Percentiles rank a stretch among this genome's conserved stretches.
Conservation (phyloP, 2,888 invertebrate species). For the Cerastis leucographa region DNA sequence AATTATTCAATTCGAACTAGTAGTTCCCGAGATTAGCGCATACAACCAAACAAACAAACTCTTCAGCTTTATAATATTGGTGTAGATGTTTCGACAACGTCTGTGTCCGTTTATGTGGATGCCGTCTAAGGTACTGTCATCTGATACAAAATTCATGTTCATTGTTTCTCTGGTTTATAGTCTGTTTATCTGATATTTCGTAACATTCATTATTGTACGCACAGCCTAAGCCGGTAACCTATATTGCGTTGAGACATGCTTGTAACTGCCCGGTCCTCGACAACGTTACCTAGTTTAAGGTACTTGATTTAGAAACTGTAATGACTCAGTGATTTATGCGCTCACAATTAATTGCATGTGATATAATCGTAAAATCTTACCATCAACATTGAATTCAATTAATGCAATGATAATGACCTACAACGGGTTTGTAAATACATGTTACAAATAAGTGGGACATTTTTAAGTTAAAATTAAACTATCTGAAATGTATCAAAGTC, state of each 20-base stretch:
- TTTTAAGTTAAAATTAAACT: constrained; percentile 52
- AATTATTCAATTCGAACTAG: too few relatives aligned
- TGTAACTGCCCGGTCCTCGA: constrained; percentile 5
- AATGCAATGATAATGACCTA: constrained; percentile 63
- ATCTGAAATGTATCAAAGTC: constrained; percentile 68
- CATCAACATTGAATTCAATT: constrained; percentile 43
- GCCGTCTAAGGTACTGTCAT: constrained; percentile 61
- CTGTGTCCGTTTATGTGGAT: constrained; percentile 9
- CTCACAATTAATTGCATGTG: constrained; percentile 30
- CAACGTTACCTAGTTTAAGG: neutral
- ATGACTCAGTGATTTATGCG: constrained; percentile 38
- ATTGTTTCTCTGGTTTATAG: constrained; percentile 53
- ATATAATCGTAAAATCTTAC: constrained; percentile 39
- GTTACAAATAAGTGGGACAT: constrained; percentile 25
- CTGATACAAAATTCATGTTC: constrained; percentile 61
- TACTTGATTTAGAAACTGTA: constrained; percentile 23
- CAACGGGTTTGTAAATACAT: constrained; percentile 33
- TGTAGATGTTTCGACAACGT: constrained; percentile 33
- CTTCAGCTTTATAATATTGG: too few relatives aligned
- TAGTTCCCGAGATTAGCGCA: too few relatives aligned
- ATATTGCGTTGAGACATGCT: constrained; percentile 32
- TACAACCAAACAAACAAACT: too few relatives aligned
- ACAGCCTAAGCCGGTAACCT: constrained; percentile 10
- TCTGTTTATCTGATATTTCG: constrained; percentile 57
- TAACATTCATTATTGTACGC: constrained; percentile 41